Evolutionary conservation across 2,113 vertebrate genomes (phyloP), one percentile per base, ranked within the genome.

Genomic region (Dipodomys merriami): DNA sequence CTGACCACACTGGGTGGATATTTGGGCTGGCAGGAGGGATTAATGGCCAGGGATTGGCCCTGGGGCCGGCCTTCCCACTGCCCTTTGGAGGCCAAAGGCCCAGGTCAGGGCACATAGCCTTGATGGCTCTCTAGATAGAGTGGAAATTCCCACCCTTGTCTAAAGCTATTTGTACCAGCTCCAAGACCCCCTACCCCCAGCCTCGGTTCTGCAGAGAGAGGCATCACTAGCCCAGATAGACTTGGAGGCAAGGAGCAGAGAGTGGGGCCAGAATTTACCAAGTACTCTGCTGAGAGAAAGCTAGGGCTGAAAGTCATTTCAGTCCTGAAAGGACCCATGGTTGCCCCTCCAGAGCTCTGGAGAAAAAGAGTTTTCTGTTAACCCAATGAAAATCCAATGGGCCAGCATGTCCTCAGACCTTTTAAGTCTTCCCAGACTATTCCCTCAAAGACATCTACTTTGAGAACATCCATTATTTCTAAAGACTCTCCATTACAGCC

Each of bases 1-100:
- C 97, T 98, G 88, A 94, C 97, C 94, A 94, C 93, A 94, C 95
- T 97, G 95, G 97, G 96, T 98, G 97, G 97, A 97, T 97, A 98
- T 97, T 97, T 98, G 95, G 97, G 97, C 97, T 98, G 98, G 98
- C 98, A 98, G 98, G 97, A 98, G 98, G 99, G 99, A 99, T 99
- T 99, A 98, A 96, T 96, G 97, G 96, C 98, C 98, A 98, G 98
- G 98, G 98, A 98, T 97, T 97, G 98, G 98, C 99, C 99, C 99
- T 97, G 97, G 92, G 98, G 98, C 98, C 95, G 97, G 99, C 99
- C 98, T 97, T 93, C 95, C 92, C 87, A 77, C 82, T 97, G 99
- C 99, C 98, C 99, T 98, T 99, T 99, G 99, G 99, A 98, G 99
- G 98, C 98, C 99, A 99, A 99, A 99, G 99, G 98, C 99, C 98